Percentiles rank a stretch among this genome's conserved stretches.
These are phyloP conservation scores for Drepana arcuata DNA, from an alignment of 1,140 invertebrate species.

Conservation along the genomic window DNA sequence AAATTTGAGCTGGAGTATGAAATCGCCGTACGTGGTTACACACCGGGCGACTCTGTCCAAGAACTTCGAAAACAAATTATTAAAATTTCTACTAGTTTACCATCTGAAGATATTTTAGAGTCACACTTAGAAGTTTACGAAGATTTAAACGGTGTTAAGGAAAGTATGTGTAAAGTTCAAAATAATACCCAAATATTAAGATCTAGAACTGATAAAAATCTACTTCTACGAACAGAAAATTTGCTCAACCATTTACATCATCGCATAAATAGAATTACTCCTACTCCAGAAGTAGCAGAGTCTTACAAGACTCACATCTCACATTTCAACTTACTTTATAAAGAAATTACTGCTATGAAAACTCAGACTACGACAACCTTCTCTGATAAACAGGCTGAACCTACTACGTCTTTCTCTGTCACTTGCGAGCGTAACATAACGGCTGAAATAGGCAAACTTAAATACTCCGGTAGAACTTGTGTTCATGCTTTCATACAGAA, in stretches of 20 bases:
- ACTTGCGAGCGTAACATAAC: constrained; percentile 12
- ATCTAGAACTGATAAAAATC: neutral
- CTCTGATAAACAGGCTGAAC: neutral
- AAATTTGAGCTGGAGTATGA: neutral
- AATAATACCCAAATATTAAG: neutral
- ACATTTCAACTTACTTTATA: neutral
- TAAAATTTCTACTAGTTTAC: constrained; percentile 1
- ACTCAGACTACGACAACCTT: too few species aligned
- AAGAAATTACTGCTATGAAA: too few species aligned
- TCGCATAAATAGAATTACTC: constrained; percentile 1
- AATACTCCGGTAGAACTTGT: constrained; percentile 19
- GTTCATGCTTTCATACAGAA: constrained; percentile 25
- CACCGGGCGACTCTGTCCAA: neutral
- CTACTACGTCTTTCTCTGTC: constrained; percentile 6
- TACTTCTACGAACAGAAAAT: neutral
- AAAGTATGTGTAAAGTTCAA: neutral
- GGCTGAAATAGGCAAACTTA: constrained; percentile 11
- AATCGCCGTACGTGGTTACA: neutral
- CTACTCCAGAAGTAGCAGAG: neutral
- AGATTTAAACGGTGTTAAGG: neutral
- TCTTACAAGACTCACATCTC: neutral
- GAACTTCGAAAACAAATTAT: constrained; percentile 5
- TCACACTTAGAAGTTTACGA: neutral
- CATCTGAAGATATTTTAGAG: constrained; percentile 3
- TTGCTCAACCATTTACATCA: constrained; percentile 3